These are phyloP conservation scores for Apodemia hepburni DNA, from an alignment of 2,888 invertebrate genomes.

Conservation along the genomic window DNA sequence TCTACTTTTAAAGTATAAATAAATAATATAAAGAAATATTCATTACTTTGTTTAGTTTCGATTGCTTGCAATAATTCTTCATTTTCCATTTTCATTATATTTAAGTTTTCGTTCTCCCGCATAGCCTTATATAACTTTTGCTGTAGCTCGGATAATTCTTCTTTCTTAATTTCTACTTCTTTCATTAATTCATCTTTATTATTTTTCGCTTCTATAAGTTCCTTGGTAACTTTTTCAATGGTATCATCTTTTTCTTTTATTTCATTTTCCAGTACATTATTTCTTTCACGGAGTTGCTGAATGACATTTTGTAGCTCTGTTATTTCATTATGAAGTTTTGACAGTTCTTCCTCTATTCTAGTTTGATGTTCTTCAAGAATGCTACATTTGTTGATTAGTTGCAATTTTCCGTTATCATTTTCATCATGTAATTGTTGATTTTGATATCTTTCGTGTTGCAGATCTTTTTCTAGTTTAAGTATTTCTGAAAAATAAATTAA, in stretches of 20 bases:
- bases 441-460: slow-evolving; percentile 41
- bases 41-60: slow-evolving; percentile 49
- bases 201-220: slow-evolving; percentile 44
- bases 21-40: background rate
- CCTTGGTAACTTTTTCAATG: slow-evolving; percentile 42
- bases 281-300: slow-evolving; percentile 18
- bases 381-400: slow-evolving; percentile 44
- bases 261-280: slow-evolving; percentile 31
- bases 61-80: slow-evolving; percentile 48
- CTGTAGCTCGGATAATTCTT: slow-evolving; percentile 37
- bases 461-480: slow-evolving; percentile 41
- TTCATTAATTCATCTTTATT: slow-evolving; percentile 39
- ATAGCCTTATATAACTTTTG: slow-evolving; percentile 38
- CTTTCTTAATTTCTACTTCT: slow-evolving; percentile 37
- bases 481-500: slow-evolving; percentile 45
- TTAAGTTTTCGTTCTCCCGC: slow-evolving; percentile 38
- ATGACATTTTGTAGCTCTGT: slow-evolving; percentile 29
- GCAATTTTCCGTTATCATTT: slow-evolving; percentile 41
- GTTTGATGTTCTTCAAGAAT: slow-evolving; percentile 48
- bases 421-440: slow-evolving; percentile 40
- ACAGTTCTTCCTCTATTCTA: slow-evolving; percentile 48
- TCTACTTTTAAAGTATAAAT: no score
- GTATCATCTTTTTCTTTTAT: slow-evolving; percentile 44
- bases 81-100: slow-evolving; percentile 49
- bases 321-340: slow-evolving; percentile 46